phyloP scores from a whole-genome alignment of 1,140 invertebrate genomes.

The Drosophila ironensis region DNA sequence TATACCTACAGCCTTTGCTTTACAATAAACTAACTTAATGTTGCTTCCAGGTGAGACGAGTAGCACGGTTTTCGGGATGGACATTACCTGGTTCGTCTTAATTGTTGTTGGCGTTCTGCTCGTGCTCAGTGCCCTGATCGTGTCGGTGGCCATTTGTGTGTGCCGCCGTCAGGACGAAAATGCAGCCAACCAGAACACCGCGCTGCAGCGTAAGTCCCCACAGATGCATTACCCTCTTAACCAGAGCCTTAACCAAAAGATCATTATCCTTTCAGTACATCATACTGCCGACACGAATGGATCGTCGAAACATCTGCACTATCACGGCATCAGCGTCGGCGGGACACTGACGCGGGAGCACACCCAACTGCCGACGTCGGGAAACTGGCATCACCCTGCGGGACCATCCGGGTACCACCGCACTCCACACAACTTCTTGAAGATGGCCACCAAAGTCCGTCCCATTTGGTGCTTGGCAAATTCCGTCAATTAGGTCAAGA shows the following conservation, averaged over 20 bases:
- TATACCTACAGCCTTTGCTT: too few species aligned
- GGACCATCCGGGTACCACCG: conserved; percentile 89
- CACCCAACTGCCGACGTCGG: conserved; percentile 85
- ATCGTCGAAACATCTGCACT: conserved; percentile 85
- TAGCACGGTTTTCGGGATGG: conserved; percentile 89
- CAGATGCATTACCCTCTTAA: neutral
- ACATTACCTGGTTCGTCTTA: conserved; percentile 89
- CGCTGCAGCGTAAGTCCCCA: conserved; percentile 56
- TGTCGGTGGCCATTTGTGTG: conserved; percentile 87
- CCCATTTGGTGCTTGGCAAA: conserved; percentile 82
- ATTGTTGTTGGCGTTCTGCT: conserved; percentile 87
- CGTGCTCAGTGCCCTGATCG: conserved; percentile 86
- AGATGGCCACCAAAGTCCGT: conserved; percentile 83
- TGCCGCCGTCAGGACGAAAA: conserved; percentile 86
- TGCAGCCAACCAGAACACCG: conserved; percentile 82
- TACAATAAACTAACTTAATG: too few species aligned
- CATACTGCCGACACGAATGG: conserved; percentile 92
- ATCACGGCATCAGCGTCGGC: conserved; percentile 69
- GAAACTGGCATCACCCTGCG: conserved; percentile 97
- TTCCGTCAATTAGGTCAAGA: conserved; percentile 82
- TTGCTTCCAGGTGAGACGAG: conserved; percentile 86
- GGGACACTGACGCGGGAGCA: conserved; percentile 82
- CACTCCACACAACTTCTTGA: conserved; percentile 82
- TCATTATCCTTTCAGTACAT: conserved; percentile 85
- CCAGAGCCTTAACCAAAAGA: neutral